phyloP scores from a whole-genome alignment of 64 coral and sea anemone genomes.

The Pocillopora damicornis region DNA sequence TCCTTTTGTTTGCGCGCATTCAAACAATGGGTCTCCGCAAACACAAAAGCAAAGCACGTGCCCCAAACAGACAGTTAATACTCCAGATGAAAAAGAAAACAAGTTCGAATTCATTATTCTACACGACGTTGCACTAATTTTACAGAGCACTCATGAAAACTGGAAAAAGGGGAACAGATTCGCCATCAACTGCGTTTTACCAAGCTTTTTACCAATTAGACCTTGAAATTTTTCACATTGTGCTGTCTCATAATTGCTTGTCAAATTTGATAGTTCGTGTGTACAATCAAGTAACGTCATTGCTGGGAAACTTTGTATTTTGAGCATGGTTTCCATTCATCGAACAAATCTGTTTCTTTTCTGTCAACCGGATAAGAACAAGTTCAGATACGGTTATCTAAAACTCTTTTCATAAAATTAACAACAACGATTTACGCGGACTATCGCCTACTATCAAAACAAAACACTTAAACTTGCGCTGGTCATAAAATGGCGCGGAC shows the following conservation, averaged over 20 bases:
- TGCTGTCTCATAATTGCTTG: neutral
- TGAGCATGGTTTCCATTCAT: neutral
- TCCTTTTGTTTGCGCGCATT: constrained; percentile 8
- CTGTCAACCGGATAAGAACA: neutral
- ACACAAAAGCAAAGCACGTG: constrained; percentile 40
- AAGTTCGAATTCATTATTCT: neutral
- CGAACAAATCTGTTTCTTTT: neutral
- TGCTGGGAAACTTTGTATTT: neutral
- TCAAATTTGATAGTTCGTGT: neutral
- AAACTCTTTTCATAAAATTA: neutral
- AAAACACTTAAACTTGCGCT: neutral
- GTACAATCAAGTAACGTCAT: neutral
- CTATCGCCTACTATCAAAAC: neutral
- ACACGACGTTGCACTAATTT: neutral
- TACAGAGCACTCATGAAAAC: neutral
- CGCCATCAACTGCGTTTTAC: neutral
- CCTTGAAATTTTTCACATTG: neutral
- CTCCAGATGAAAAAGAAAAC: neutral
- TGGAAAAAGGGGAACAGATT: neutral
- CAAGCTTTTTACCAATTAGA: neutral
- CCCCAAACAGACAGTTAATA: neutral
- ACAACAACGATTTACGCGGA: neutral
- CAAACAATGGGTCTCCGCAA: constrained; percentile 8
- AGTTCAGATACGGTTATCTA: too few relatives aligned
- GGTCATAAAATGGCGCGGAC: too few relatives aligned